Conservation (phyloP, 2,888 invertebrate species). For the Drosophila planitibia region DNA sequence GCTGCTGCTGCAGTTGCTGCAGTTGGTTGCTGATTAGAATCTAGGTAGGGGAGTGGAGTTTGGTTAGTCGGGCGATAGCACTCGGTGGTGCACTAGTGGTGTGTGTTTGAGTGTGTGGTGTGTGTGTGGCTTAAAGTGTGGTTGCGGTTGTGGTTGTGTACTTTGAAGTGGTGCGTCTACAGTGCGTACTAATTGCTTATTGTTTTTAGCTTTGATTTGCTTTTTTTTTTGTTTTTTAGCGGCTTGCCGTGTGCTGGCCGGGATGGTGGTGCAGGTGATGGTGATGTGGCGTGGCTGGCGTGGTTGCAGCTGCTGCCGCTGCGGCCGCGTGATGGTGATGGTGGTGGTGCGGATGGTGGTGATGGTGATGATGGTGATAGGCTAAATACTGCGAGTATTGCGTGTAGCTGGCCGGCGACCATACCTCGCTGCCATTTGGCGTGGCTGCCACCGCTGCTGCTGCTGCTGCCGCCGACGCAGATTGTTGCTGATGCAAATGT, state of each 20-base stretch:
- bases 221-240: constrained; percentile 23
- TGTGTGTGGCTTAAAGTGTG: constrained; percentile 17
- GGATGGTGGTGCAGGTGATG: constrained; percentile 83
- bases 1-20: constrained; percentile 76
- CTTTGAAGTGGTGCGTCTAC: constrained; percentile 37
- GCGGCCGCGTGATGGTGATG: constrained; percentile 68
- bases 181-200: constrained; percentile 47
- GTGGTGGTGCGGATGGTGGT: constrained; percentile 79
- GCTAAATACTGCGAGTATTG: constrained; percentile 89
- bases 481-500: constrained; percentile 40
- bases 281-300: constrained; percentile 76
- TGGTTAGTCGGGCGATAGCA: constrained; percentile 65
- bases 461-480: constrained; percentile 35
- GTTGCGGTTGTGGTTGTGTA: constrained; percentile 11
- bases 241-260: constrained; percentile 84
- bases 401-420: constrained; percentile 86
- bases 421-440: constrained; percentile 87
- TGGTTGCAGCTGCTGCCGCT: constrained; percentile 50
- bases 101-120: constrained; percentile 26
- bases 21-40: constrained; percentile 81
- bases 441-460: constrained; percentile 48
- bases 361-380: constrained; percentile 87
- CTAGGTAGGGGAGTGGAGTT: constrained; percentile 73
- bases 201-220: constrained; percentile 29
- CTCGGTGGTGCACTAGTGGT: constrained; percentile 35